Base-by-base conservation (phyloP, 1,140 invertebrate species). In the Lepidurus apus region DNA sequence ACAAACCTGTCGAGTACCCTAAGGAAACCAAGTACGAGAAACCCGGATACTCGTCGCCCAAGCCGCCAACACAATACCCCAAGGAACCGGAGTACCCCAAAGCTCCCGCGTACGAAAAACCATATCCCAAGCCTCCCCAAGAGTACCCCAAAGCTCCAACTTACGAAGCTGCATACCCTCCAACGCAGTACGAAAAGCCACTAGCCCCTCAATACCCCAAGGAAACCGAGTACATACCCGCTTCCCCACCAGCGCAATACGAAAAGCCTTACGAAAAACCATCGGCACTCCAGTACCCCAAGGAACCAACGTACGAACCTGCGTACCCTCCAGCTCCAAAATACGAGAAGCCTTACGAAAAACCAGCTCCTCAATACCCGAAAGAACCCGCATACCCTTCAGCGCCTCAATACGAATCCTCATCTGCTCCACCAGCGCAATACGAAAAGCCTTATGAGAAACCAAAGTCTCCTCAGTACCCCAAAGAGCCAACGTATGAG, bases 251-350 rank as follows among this genome's bases (percentile, higher is more conserved):
- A 7, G 53, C 3, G 8, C 53, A 65, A 11, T 21, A 65, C 6
- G n/a, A 65, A 65, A 65, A 65, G 21, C 53, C 53, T 65, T 65
- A 65, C 17, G 53, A 65, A 65, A 65, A 65, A 21, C 53, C 53
- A 1, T 21, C 5, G 21, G 53, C 4, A 5, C 13, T n/a, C 0
- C 17, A 9, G 3, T 65, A 65, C 21, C 53, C 53, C 0, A 65
- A 17, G 21, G 53, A 65, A 17, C 10, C n/a, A 9, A 1, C 10
- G 13, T 21, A 65, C n/a, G 13, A 65, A 11, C 13, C 53, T 9
- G 53, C 53, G 0, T 65, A n/a, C 53, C 53, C 53, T n/a, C 21
- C 13, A 7, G 53, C 3, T 1, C 53, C 53, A 10, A 1, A 65
- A 1, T 21, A 65, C 6, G 53, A 65, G 10, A 65, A 65, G 21